phyloP scores from a whole-genome alignment of 2,797 vertebrate genomes.

The Rhodeus uyekii region DNA sequence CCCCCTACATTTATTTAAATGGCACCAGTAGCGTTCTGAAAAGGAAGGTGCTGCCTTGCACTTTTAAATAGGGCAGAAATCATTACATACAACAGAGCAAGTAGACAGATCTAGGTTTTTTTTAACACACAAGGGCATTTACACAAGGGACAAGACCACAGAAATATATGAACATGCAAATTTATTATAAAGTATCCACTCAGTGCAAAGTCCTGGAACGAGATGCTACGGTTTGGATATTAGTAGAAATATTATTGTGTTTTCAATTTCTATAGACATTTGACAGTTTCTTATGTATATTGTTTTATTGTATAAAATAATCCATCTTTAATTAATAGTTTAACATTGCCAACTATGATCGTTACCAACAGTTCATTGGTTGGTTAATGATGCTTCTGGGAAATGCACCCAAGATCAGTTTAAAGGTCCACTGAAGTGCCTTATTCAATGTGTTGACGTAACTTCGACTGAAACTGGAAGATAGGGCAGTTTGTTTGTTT shows the following conservation, averaged over 20 bases:
- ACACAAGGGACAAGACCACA: slow-evolving; percentile 19
- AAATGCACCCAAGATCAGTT: no score
- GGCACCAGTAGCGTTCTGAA: slow-evolving; percentile 26
- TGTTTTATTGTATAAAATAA: background rate
- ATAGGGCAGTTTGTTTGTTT: no score
- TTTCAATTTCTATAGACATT: no score
- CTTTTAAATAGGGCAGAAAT: slow-evolving; percentile 51
- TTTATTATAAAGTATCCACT: slow-evolving; percentile 12
- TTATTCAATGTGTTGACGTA: no score
- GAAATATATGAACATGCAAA: slow-evolving; percentile 30
- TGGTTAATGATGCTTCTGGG: no score
- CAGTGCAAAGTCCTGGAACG: background rate
- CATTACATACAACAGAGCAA: slow-evolving; percentile 28
- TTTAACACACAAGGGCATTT: slow-evolving; percentile 42
- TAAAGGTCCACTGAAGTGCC: no score
- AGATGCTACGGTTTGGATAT: background rate
- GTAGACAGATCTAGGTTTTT: slow-evolving; percentile 37
- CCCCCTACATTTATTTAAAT: slow-evolving; percentile 44
- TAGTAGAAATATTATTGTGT: no score
- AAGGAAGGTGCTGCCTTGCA: slow-evolving; percentile 53
- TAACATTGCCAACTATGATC: background rate
- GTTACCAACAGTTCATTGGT: no score
- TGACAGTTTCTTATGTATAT: background rate
- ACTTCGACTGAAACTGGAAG: no score
- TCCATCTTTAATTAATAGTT: background rate